Evolutionary conservation across 2,113 vertebrate species (phyloP).

Genomic region (Piprites chloris): DNA sequence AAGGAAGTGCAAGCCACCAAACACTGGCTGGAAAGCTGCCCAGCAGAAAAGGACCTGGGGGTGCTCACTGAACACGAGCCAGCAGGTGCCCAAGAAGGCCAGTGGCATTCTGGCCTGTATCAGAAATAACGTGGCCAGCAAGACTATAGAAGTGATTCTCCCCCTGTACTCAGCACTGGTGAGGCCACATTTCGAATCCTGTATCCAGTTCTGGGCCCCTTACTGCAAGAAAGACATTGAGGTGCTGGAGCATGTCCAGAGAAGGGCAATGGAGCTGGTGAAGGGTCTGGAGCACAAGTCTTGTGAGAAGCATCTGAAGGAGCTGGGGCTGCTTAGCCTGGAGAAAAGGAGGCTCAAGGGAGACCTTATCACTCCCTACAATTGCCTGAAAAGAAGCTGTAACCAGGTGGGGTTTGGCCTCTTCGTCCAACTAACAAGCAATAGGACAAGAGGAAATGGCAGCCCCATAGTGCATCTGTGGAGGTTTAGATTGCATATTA

Average conservation of each 20-base stretch:
- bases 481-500: neutral
- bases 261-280: fast-evolving
- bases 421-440: neutral
- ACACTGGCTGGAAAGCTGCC: neutral
- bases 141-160: neutral
- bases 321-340: neutral
- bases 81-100: neutral
- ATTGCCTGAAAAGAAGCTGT: neutral
- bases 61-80: neutral
- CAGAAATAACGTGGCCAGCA: neutral
- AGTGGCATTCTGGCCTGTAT: neutral
- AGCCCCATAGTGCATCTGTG: too few species aligned
- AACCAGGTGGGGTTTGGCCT: fast-evolving
- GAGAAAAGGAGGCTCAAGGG: neutral
- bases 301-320: neutral
- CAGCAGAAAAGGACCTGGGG: neutral
- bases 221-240: neutral
- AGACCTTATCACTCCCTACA: neutral
- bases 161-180: fast-evolving
- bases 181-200: fast-evolving
- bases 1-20: neutral
- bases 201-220: fast-evolving
- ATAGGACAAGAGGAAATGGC: neutral
- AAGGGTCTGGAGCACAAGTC: neutral
- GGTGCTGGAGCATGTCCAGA: neutral